Base-by-base conservation (phyloP, 2,888 invertebrate genomes). In the Adela reaumurella region DNA sequence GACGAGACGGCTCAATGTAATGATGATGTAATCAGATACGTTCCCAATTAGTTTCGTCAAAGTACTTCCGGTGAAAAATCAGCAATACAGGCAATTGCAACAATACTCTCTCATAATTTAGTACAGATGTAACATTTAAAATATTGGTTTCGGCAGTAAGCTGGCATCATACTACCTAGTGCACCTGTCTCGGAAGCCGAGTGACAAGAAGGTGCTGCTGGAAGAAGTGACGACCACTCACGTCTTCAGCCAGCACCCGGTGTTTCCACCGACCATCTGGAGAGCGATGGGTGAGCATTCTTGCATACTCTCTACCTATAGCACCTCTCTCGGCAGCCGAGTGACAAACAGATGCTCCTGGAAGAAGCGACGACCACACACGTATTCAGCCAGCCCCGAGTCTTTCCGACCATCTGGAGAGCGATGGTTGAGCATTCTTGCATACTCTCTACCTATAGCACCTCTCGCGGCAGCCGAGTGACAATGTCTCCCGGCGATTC, bases 241-340 rank as follows among this genome's bases (percentile, higher is more conserved):
- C 46, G 66, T 78, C 1, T 74, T 70, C 53, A 73, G 79, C 2
- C 80, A 80, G 43, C 73, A 65, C 29, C 68, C 79, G 0, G 68
- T 81, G 1, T 81, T 81, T 54, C 81, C 81, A 1, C 78, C 80
- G 0, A 55, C 62, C 2, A 73, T 81, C 2, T 79, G 74, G 74
- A 71, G 70, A 51, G 56, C 63, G 56, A 55, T 73, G 50, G 77
- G 78, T 77, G 60, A 61, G 57, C n/a, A n/a, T n/a, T n/a, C n/a
- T n/a, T n/a, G n/a, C n/a, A n/a, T n/a, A n/a, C n/a, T n/a, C n/a
- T n/a, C 71, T 79, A 78, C 53, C 67, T 76, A 3, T 59, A 72
- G n/a, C 69, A 68, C 48, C 57, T 79, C 48, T 61, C 57, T 2
- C 65, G 63, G 18, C 70, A 68, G 46, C 65, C 69, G 2, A 59